Evolutionary conservation across 2,888 invertebrate genomes (phyloP), one percentile per base, ranked within the genome.

Genomic region (Amblyteles armatorius): DNA sequence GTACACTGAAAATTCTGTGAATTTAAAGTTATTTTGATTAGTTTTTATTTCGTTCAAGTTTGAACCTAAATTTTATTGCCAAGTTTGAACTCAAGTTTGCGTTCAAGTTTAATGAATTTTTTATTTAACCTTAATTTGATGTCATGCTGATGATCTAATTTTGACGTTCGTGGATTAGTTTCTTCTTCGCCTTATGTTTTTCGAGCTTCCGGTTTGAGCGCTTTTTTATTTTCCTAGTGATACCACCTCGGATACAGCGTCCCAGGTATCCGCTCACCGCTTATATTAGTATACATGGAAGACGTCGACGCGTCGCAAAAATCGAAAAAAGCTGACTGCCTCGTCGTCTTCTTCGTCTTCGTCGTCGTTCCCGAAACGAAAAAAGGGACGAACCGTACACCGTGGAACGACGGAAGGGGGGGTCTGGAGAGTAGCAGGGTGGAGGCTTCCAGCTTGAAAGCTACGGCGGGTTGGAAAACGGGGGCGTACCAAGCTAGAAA

Each of bases 301-400:
- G 26, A 29, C 29, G 77, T 22, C 33, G 52, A 65, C 36, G 72
- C 16, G 76, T 26, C 48, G 55, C 22, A 52, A 40, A 55, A 74
- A 71, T 44, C 57, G 48, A 63, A 65, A 87, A 79, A 80, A 87
- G 65, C 76, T 69, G 55, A 33, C 79, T 63, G 26, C 76, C 71
- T 71, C 68, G 65, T 74, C 52, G 50, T 77, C 65, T 79, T 48
- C 48, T 44, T 63, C 73, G 67, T 83, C 78, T 68, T 76, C 67
- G 67, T 67, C 83, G 44, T 63, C 63, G 63, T 63, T 63, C 78
- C 71, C 67, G 60, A 63, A 76, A 82, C 79, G 48, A 74, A 84
- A 84, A 83, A 79, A 87, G 85, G 83, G 86, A 88, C 88, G 71
- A 84, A 79, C 63, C 79, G 44, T 79, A 19, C 68, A 81, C 29